Evolutionary conservation across 1,140 invertebrate genomes (phyloP), one percentile per base, ranked within the genome.

Genomic region (roundworm (Caenorhabditis elegans)): DNA sequence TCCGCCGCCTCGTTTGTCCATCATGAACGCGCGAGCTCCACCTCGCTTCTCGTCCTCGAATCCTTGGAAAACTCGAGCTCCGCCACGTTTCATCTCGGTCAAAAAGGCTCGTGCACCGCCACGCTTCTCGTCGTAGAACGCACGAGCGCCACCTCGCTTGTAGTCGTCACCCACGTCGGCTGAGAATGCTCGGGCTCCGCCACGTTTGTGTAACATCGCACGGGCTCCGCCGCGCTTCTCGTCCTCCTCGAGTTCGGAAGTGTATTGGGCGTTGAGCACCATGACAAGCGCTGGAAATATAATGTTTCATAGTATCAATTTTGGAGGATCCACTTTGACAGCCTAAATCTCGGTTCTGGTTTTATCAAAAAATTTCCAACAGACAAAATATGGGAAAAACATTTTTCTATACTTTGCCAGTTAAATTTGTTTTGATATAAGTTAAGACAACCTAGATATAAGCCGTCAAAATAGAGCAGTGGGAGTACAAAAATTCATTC

Each of bases 151-250:
- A 36, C 78, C 78, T 17, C 78, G 51, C 47, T 79, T 79, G 11
- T 43, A 53, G 10, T 79, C 78, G 15, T 24, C 11, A n/a, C 34
- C 34, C 15, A 79, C 46, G 28, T 65, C 48, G 26, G 51, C 53
- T n/a, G 34, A 53, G 70, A 81, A 81, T 8, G 80, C 65, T 34
- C 80, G 28, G 15, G 65, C 80, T 75, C 80, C 80, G 8, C 65
- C 80, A 39, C 80, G 65, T 24, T 81, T 81, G 5, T 81, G 53
- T 10, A 47, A 15, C 53, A 81, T 70, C 4, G 80, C 80, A 24
- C 80, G 60, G 19, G 80, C 80, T 76, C 80, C 80, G 0, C 80
- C 80, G 11, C 80, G 65, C 26, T 81, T 81, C 55, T 77, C 70
- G 24, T 76, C 55, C 15, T 55, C 48, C 17, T 79, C 78, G 34